Percentiles rank a stretch among this genome's conserved stretches.
These are phyloP conservation scores for Gymnosoma rotundatum DNA, from an alignment of 2,888 invertebrate genomes.

Conservation along the genomic window DNA sequence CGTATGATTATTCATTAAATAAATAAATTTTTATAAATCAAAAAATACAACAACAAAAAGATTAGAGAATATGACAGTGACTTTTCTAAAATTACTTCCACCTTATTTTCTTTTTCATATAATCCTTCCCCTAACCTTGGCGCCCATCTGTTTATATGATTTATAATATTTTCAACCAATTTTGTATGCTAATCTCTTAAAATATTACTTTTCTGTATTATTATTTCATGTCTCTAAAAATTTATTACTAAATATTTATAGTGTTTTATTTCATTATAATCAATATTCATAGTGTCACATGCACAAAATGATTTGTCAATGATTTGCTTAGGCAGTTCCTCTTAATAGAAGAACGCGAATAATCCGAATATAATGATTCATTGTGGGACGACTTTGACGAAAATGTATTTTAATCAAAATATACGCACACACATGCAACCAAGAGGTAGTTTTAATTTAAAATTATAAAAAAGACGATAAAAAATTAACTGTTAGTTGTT, in stretches of 20 bases:
- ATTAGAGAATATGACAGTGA: no score
- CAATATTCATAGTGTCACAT: constrained; percentile 38
- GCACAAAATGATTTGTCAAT: constrained; percentile 19
- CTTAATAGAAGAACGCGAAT: neutral
- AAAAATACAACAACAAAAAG: no score
- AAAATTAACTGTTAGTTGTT: neutral
- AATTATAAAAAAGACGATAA: neutral
- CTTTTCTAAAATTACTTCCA: no score
- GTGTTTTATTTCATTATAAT: constrained; percentile 21
- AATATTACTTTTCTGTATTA: neutral
- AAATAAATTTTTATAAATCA: no score
- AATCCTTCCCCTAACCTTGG: neutral
- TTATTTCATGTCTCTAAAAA: neutral
- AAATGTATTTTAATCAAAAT: neutral
- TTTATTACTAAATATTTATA: constrained; percentile 9
- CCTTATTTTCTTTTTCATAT: no score
- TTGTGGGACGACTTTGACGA: constrained; percentile 51
- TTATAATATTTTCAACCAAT: constrained; percentile 6
- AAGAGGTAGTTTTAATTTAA: neutral
- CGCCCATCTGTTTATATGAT: constrained; percentile 2
- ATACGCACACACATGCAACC: neutral
- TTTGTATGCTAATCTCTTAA: neutral
- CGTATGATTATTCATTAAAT: no score
- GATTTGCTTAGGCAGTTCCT: neutral
- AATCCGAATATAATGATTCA: constrained; percentile 53